Evolutionary conservation across 1,140 invertebrate genomes (phyloP).

Genomic region (Plutomurus gul): DNA sequence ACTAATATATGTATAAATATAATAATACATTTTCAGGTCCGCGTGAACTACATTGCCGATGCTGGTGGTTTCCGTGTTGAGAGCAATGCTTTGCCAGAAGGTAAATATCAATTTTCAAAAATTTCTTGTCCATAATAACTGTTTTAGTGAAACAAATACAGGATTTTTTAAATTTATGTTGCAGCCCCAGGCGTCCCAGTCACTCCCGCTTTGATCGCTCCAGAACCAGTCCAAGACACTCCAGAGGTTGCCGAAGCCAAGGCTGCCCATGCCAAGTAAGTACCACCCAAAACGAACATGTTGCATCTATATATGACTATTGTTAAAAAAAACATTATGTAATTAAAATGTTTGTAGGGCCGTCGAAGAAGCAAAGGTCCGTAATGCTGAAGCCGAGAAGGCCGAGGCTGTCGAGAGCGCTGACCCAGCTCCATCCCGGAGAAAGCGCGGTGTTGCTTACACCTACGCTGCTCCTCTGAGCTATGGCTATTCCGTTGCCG

Average conservation of each 20-base stretch:
- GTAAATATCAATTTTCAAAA: not conserved
- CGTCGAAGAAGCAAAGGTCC: constrained; percentile 25
- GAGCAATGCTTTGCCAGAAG: constrained; percentile 59
- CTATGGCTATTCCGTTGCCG: not conserved
- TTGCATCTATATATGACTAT: no score
- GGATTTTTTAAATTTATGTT: not conserved
- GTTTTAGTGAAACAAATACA: constrained; percentile 56
- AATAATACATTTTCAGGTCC: constrained; percentile 58
- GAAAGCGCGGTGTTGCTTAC: constrained; percentile 40
- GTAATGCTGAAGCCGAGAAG: constrained; percentile 30
- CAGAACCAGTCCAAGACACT: constrained; percentile 52
- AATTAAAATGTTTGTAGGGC: no score
- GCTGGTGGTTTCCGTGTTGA: constrained; percentile 63
- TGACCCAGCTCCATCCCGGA: not conserved
- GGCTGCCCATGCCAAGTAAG: constrained; percentile 49
- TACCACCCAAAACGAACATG: no score
- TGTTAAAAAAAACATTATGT: no score
- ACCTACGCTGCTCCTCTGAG: constrained; percentile 2
- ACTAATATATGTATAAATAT: no score
- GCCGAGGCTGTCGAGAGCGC: not conserved
- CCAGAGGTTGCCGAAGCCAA: constrained; percentile 55
- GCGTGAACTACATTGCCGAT: constrained; percentile 62
- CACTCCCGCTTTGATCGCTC: constrained; percentile 19
- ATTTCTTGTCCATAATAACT: constrained; percentile 6
- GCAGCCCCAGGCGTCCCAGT: constrained; percentile 39